Evolutionary conservation across 2,113 vertebrate species (phyloP).

Genomic region (Trinectes maculatus): DNA sequence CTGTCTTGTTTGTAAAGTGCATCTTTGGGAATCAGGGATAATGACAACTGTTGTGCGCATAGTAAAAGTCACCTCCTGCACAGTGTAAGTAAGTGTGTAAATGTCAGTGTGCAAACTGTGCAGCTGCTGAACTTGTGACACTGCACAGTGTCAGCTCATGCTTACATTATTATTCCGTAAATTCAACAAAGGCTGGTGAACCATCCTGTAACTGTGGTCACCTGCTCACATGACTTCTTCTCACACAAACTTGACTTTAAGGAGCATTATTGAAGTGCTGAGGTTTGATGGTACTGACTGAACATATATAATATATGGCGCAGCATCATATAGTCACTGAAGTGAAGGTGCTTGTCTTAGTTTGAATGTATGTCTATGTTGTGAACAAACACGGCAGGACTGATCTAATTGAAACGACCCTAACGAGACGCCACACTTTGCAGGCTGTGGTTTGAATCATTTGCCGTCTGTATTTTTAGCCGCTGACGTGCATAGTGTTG

Average conservation of each 20-base stretch:
- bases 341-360: too few relatives aligned
- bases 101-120: too few relatives aligned
- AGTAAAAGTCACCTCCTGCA: too few relatives aligned
- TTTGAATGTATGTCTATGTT: not conserved
- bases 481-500: constrained; percentile 18
- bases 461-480: constrained; percentile 60
- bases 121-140: constrained; percentile 34
- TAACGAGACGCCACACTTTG: not conserved
- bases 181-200: not conserved
- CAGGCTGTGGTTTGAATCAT: constrained; percentile 7
- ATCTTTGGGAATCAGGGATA: not conserved
- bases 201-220: not conserved
- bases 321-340: too few relatives aligned
- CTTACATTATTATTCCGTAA: constrained; percentile 19
- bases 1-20: not conserved
- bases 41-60: constrained; percentile 5
- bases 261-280: too few relatives aligned
- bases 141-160: constrained; percentile 15
- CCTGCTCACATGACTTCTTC: too few relatives aligned
- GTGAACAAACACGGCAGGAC: not conserved
- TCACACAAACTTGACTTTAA: too few relatives aligned
- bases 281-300: too few relatives aligned
- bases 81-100: too few relatives aligned
- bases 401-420: not conserved
- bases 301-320: too few relatives aligned